Evolutionary conservation across 2,113 vertebrate genomes (phyloP).

Genomic region (Coryphaenoides rupestris): DNA sequence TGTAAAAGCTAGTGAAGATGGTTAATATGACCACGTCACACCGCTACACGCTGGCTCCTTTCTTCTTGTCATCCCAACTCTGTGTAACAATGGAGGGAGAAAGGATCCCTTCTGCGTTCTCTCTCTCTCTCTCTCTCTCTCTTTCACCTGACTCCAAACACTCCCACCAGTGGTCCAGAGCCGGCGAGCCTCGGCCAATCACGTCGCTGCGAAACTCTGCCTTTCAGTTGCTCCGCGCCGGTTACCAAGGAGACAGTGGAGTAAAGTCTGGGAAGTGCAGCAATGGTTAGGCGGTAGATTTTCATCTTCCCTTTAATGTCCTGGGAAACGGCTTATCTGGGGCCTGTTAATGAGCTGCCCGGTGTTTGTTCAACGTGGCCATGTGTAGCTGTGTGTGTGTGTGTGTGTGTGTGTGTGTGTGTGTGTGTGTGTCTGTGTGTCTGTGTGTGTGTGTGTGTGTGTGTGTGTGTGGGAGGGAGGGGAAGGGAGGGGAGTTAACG

Average conservation of each 20-base stretch:
- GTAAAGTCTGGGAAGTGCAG: slow-evolving; percentile 61
- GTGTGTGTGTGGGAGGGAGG: too few relatives aligned
- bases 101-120: too few relatives aligned
- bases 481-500: too few relatives aligned
- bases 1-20: background rate
- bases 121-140: slow-evolving; percentile 23
- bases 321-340: slow-evolving; percentile 17
- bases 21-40: too few relatives aligned
- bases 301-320: slow-evolving; percentile 5
- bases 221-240: slow-evolving; percentile 54
- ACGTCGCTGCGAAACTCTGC: slow-evolving; percentile 61
- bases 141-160: slow-evolving; percentile 55
- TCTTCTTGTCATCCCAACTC: slow-evolving; percentile 8
- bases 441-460: too few relatives aligned
- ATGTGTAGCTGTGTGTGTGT: background rate
- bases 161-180: slow-evolving; percentile 65
- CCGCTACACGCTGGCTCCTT: background rate
- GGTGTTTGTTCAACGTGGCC: too few relatives aligned
- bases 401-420: background rate
- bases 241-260: slow-evolving; percentile 74
- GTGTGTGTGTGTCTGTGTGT: too few relatives aligned
- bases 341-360: slow-evolving; percentile 14
- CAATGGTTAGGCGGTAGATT: slow-evolving; percentile 47
- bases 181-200: slow-evolving; percentile 58
- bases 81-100: slow-evolving; percentile 23